Evolutionary conservation across 2,113 vertebrate species (phyloP).

Genomic region (Chrysochloris asiatica): DNA sequence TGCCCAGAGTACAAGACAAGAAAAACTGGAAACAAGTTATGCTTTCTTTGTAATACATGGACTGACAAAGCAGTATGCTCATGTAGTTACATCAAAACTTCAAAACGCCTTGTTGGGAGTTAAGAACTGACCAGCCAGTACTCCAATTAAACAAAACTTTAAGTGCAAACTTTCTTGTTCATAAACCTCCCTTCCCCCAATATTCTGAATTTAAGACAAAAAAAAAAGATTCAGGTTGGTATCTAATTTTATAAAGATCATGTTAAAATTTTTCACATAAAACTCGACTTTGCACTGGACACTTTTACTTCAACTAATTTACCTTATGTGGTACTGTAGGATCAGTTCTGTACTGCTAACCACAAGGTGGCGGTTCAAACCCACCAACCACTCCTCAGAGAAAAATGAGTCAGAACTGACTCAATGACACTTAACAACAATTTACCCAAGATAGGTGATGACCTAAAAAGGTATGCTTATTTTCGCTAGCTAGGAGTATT

Average conservation of each 20-base stretch:
- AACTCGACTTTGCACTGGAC: constrained; percentile 77
- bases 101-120: neutral
- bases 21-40: neutral
- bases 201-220: neutral
- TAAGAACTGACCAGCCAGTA: neutral
- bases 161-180: constrained; percentile 1
- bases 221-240: constrained; percentile 76
- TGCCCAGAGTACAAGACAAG: neutral
- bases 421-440: too few species aligned
- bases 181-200: neutral
- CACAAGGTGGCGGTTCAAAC: too few species aligned
- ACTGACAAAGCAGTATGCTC: neutral
- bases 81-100: neutral
- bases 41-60: neutral
- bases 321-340: constrained; percentile 66
- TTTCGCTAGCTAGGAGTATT: too few species aligned
- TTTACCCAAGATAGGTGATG: too few species aligned
- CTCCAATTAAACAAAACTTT: neutral
- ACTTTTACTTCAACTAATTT: constrained; percentile 52
- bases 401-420: too few species aligned
- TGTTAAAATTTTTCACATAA: constrained; percentile 84
- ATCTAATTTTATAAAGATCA: constrained; percentile 85
- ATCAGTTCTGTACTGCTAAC: too few species aligned
- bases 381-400: too few species aligned
- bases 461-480: too few species aligned